Evolutionary conservation across 2,888 invertebrate species (phyloP).

Genomic region (Leptopterna dolabrata): DNA sequence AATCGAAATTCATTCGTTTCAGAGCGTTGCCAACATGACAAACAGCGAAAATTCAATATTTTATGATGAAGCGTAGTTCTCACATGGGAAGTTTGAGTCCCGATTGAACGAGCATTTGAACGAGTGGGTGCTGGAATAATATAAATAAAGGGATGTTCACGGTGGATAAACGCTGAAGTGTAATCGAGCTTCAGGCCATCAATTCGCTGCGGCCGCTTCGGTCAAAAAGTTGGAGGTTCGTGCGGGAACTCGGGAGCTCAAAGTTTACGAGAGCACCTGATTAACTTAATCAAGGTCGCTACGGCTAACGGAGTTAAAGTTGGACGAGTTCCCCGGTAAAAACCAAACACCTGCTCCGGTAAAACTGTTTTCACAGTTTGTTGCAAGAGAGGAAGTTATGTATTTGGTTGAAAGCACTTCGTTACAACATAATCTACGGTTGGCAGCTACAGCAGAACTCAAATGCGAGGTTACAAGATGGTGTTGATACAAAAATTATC

Average conservation of each 20-base stretch:
- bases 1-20: too few species aligned
- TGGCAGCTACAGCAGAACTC: too few species aligned
- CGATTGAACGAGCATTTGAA: too few species aligned
- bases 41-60: too few species aligned
- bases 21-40: too few species aligned
- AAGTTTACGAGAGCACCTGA: neutral
- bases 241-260: neutral
- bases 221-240: neutral
- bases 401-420: too few species aligned
- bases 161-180: neutral
- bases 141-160: neutral
- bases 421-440: too few species aligned
- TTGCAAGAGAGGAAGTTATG: too few species aligned
- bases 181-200: neutral
- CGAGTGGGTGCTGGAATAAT: neutral
- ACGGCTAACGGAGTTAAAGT: neutral
- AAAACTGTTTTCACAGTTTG: neutral
- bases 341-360: neutral
- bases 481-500: too few species aligned
- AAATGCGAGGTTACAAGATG: too few species aligned
- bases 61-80: too few species aligned
- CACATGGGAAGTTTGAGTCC: too few species aligned
- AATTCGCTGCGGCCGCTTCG: neutral
- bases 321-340: neutral
- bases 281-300: constrained; percentile 11